Evolutionary conservation across 1,140 invertebrate species (phyloP), one percentile per base, ranked within the genome.

Genomic region (Papilio dardanus): DNA sequence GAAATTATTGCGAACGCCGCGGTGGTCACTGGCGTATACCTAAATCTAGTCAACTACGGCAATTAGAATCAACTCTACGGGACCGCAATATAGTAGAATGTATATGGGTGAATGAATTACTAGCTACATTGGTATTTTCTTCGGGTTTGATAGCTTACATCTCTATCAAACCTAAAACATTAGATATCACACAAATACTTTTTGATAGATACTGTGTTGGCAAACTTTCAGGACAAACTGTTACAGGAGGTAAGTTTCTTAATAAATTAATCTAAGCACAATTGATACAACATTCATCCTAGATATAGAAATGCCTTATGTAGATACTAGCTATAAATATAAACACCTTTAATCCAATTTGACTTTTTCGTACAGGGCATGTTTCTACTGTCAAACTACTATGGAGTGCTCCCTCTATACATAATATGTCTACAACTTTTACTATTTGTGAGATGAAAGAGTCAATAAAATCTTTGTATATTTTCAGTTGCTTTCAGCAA

Each of bases 171-270:
- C 84, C 81, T 28, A 76, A 76, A 62, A 87, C 83, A 24, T 80
- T 92, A 65, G 91, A 93, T 82, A 74, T 91, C 21, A 87, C 86
- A 31, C 89, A 92, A 74, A 85, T 93, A 74, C 76, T 92, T 16
- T 93, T 93, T 83, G 91, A 93, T 83, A 88, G 85, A 80, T 92
- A 90, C 75, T 90, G 89, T 84, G 81, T 93, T 21, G 91, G 90
- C 14, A 93, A 89, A 77, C 74, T 92, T 30, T 79, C 83, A 42
- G 87, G 88, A 37, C 87, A 88, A 75, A 81, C 77, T 69, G 85
- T 90, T 58, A 83, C 89, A 37, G 83, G 80, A 80, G 90, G 91
- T 93, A 79, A 76, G 77, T 80, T 76, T 71, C 65, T 68, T 30
- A 74, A 62, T 8, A 54, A 54, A 24, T 58, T 12, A 58, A 58